Base-by-base conservation (phyloP, 2,113 vertebrate species). In the Abramis brama region DNA sequence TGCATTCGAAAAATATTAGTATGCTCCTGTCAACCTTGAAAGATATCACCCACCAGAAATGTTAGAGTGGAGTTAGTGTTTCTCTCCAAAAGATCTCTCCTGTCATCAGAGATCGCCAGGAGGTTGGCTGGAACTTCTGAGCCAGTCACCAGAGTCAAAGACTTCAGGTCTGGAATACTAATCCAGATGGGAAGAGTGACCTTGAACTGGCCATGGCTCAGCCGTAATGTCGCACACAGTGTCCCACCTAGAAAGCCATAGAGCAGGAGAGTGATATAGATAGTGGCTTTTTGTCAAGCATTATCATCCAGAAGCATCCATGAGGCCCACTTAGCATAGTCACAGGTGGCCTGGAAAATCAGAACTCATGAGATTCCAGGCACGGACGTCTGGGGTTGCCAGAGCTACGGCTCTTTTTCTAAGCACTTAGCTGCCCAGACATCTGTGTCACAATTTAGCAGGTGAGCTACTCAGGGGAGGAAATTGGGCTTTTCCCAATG, bases 1-100 rank as follows among this genome's bases (percentile, higher is more conserved):
- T 85, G 82, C 88, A 71, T 88, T 68, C 73, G 78, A 87, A 85
- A 86, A 88, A 85, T 83, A 89, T 89, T 80, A 73, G 79, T 59
- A 52, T 39, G 47, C 59, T 86, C 71, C 86, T 55, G 1, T 87
- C 79, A 79, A 66, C 78, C 85, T 71, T 87, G 86, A 90, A 89
- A 85, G 87, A 90, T 83, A 86, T 55, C 76, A 43, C 81, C 68
- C 64, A 36, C 27, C 82, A 85, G 84, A 86, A 87, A 80, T 79
- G 79, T 27, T 36, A 64, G 57, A 45, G 77, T 2, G 3, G 57
- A 50, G 47, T 57, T 21, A 47, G 66, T 62, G 66, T 43, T 70
- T 68, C 75, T 85, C 36, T 70, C 74, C 75, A 55, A 30, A 85
- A 79, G 52, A 70, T 55, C 75, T 85, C 77, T 71, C 60, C 76